Conservation (phyloP, 2,113 vertebrate genomes). For the Oplegnathus fasciatus region DNA sequence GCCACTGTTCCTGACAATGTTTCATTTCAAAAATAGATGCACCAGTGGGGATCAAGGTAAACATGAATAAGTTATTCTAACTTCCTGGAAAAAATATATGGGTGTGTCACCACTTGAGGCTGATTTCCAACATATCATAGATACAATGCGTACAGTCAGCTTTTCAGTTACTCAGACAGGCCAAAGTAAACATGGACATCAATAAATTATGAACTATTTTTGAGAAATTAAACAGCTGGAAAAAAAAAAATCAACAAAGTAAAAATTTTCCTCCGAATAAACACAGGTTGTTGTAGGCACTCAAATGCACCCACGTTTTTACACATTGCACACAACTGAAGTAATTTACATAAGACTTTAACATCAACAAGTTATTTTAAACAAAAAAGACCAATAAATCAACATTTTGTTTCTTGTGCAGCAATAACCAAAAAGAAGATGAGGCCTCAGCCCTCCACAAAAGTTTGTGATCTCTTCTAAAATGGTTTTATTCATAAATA, state of each 20-base stretch:
- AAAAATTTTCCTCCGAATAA: neutral
- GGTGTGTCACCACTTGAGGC: neutral
- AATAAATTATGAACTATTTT: neutral
- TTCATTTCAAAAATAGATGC: neutral
- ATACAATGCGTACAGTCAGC: neutral
- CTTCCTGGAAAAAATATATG: neutral
- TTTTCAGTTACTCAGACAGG: neutral
- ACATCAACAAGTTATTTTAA: neutral
- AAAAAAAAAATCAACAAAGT: neutral
- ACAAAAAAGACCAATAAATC: neutral
- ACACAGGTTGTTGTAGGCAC: neutral
- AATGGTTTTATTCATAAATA: constrained; percentile 17
- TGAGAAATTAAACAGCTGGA: constrained; percentile 1
- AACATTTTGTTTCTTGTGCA: neutral
- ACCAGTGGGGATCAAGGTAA: neutral
- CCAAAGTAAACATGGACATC: neutral
- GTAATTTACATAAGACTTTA: neutral
- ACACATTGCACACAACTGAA: constrained; percentile 8
- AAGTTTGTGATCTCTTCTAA: neutral
- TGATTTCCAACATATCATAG: neutral
- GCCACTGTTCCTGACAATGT: neutral
- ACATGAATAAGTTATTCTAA: neutral
- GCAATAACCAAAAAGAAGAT: neutral
- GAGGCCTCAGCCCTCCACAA: neutral
- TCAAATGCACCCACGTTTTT: neutral